These are phyloP conservation scores for Halcyon smyrnensis DNA, from an alignment of 2,797 vertebrate species.

Conservation along the genomic window DNA sequence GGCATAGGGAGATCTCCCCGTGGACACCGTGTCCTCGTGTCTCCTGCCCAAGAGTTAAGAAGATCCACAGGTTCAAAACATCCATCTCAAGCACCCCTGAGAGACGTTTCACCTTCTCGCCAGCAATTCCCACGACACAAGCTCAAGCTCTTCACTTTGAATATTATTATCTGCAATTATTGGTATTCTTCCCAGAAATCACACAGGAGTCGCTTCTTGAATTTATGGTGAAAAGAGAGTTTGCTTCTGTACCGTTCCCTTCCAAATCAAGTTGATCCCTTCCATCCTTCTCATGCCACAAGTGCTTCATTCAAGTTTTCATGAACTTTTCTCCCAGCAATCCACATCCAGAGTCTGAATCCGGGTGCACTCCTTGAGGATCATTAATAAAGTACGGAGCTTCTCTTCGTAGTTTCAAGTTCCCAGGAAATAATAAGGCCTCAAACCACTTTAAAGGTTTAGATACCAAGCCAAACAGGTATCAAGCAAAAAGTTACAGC, in stretches of 20 bases:
- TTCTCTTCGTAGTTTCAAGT: slow-evolving; percentile 62
- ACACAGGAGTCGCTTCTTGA: not conserved
- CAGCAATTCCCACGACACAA: not conserved
- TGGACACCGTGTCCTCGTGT: not conserved
- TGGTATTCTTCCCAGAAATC: not conserved
- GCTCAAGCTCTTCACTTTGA: not conserved
- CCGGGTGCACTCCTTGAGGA: slow-evolving; percentile 26
- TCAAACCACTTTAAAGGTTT: not conserved
- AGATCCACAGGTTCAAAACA: not conserved
- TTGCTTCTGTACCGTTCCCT: not conserved
- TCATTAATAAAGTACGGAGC: slow-evolving; percentile 37
- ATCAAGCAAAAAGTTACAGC: slow-evolving; percentile 17
- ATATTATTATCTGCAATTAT: not conserved
- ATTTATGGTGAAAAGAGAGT: not conserved
- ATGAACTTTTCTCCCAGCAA: slow-evolving; percentile 5
- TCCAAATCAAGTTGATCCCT: not conserved
- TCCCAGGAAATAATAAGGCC: slow-evolving; percentile 28
- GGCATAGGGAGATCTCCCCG: not conserved
- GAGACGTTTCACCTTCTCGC: not conserved
- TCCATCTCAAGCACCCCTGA: not conserved
- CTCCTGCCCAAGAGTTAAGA: not conserved
- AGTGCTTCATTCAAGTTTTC: not conserved
- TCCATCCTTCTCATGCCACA: not conserved
- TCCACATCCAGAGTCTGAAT: not conserved
- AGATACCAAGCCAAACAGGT: slow-evolving; percentile 20